These are phyloP conservation scores for Passerculus sandwichensis DNA, from an alignment of 2,797 vertebrate species.

Conservation along the genomic window DNA sequence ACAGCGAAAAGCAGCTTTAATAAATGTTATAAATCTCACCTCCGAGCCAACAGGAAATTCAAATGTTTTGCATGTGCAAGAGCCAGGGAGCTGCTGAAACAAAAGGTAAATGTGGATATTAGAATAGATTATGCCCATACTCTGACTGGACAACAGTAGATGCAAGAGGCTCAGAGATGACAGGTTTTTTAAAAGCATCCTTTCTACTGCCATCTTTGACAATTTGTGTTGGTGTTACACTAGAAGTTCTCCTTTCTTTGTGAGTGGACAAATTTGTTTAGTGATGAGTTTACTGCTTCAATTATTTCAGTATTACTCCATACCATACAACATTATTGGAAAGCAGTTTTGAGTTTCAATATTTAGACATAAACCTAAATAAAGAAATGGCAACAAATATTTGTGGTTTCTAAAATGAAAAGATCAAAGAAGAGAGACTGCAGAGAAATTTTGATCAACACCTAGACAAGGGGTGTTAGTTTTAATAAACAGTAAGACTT, in stretches of 20 bases:
- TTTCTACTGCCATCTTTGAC: not conserved
- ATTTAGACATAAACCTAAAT: slow-evolving; percentile 60
- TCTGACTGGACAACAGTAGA: not conserved
- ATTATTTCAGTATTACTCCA: slow-evolving; percentile 17
- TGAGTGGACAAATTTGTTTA: not conserved
- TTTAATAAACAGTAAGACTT: slow-evolving; percentile 81
- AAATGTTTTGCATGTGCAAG: slow-evolving; percentile 74
- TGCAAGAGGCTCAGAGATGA: not conserved
- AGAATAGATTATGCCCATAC: slow-evolving; percentile 53
- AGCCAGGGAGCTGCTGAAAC: slow-evolving; percentile 75
- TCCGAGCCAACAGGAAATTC: slow-evolving; percentile 84
- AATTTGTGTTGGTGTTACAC: not conserved
- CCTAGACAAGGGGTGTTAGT: slow-evolving; percentile 75
- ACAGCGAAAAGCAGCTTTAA: slow-evolving; percentile 79
- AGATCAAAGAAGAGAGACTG: slow-evolving; percentile 71
- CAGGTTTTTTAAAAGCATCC: slow-evolving; percentile 27
- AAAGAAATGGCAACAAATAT: slow-evolving; percentile 62
- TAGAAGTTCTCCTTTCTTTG: not conserved
- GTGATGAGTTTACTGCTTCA: not conserved
- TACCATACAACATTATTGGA: not conserved
- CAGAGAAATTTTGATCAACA: slow-evolving; percentile 72
- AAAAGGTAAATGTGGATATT: slow-evolving; percentile 72
- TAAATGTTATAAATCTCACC: slow-evolving; percentile 83
- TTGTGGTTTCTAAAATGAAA: slow-evolving; percentile 48
- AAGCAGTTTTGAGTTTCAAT: slow-evolving; percentile 26